Evolutionary conservation across 2,113 vertebrate species (phyloP).

Genomic region (Proterorhinus semilunaris): DNA sequence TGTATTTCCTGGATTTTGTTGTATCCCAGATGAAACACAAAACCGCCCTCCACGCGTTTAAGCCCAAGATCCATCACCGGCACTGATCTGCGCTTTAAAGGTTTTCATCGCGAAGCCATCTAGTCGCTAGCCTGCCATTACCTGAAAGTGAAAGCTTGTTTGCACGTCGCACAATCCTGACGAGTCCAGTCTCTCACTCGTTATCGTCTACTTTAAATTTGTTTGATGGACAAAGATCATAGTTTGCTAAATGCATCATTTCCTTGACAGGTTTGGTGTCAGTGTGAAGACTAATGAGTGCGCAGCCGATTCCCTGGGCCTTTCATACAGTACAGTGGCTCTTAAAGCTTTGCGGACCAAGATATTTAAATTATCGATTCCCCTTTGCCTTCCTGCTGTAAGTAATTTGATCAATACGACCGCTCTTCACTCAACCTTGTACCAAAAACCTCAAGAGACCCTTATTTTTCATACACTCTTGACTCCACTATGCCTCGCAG

Average conservation of each 20-base stretch:
- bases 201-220: no score
- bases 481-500: slow-evolving; percentile 48
- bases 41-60: no score
- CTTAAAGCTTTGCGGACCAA: slow-evolving; percentile 17
- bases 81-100: no score
- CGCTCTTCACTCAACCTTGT: slow-evolving; percentile 17
- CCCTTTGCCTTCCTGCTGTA: slow-evolving; percentile 26
- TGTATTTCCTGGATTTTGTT: no score
- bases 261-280: slow-evolving; percentile 12
- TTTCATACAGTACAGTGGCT: slow-evolving; percentile 45
- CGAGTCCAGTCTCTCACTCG: no score
- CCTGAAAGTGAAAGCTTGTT: no score
- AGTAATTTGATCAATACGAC: slow-evolving; percentile 20
- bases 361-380: slow-evolving; percentile 56
- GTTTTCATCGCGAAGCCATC: no score
- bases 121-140: no score
- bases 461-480: slow-evolving; percentile 48
- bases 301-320: slow-evolving; percentile 39
- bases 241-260: not conserved
- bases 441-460: slow-evolving; percentile 9
- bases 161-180: no score
- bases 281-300: slow-evolving; percentile 21
- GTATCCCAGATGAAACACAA: no score
- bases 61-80: no score
- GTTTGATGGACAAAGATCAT: not conserved